Conservation (phyloP, 2,797 vertebrate genomes). For the Poeciliopsis presidionis region DNA sequence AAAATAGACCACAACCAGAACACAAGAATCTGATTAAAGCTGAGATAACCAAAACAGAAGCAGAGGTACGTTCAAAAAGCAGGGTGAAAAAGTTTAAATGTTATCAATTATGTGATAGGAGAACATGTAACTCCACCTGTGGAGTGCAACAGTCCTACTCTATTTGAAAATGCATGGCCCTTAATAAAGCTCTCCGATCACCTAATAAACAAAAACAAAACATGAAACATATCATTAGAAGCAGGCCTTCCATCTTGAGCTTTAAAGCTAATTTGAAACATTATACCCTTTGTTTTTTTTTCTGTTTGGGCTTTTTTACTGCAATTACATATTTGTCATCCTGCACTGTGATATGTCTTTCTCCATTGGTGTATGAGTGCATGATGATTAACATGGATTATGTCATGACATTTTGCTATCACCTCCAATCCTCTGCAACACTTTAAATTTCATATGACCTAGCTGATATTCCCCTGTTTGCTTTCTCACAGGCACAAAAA, state of each 20-base stretch:
- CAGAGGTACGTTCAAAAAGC: neutral
- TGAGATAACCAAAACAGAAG: neutral
- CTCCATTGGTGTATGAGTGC: constrained; percentile 3
- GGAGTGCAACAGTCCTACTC: no score
- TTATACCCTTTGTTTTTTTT: neutral
- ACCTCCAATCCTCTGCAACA: constrained; percentile 60
- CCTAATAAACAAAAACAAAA: no score
- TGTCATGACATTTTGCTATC: constrained; percentile 12
- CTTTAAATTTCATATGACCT: constrained; percentile 41
- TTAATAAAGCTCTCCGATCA: no score
- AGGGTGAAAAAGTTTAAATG: neutral
- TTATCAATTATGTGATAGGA: neutral
- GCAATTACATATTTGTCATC: constrained; percentile 10
- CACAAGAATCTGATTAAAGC: neutral
- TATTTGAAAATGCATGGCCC: no score
- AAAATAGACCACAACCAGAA: neutral
- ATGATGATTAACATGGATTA: constrained; percentile 45
- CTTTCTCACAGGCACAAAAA: constrained; percentile 22
- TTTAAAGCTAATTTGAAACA: constrained; percentile 30
- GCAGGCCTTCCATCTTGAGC: neutral
- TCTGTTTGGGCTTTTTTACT: constrained; percentile 1
- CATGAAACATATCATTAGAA: no score
- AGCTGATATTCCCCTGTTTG: constrained; percentile 49
- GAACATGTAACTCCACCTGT: neutral
- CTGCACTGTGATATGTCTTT: constrained; percentile 15